Evolutionary conservation across 2,113 vertebrate genomes (phyloP), one percentile per base, ranked within the genome.

Genomic region (Microcebus tavaratra): DNA sequence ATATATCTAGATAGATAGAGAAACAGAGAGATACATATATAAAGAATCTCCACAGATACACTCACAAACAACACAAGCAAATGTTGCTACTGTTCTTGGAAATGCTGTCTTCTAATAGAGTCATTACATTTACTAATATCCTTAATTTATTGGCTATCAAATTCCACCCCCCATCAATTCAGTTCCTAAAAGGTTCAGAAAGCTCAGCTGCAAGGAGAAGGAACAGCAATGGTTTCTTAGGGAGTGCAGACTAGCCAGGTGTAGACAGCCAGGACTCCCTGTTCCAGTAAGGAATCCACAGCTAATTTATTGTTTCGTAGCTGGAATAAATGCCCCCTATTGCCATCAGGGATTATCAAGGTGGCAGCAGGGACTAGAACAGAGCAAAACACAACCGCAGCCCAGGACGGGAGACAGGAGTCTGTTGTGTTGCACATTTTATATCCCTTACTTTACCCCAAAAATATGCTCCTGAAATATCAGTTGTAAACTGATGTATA

Each of bases 131-230:
- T 84, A 57, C 91, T 91, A 63, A 90, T 73, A 42, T 36, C 81
- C 84, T 85, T 93, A 91, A 95, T 67, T 90, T 90, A 85, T 96
- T 3, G 1, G 81, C 97, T 57, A 76, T 81, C 97, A 53, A 88
- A 96, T 65, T n/a, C 92, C 88, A 96, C 67, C 39, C 92, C 61
- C 72, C 76, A 81, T 90, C 96, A 73, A 68, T 67, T 87, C 84
- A 39, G 80, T 78, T 85, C 95, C 59, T 95, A 92, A 78, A 82
- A 88, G 81, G 93, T 59, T 76, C 84, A 55, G 88, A 92, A 86
- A 78, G 90, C 88, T 61, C 57, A 31, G 94, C 90, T 50, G 84
- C 72, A 13, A 31, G 8, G 81, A 92, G 67, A 25, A 61, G n/a
- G 75, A 61, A 55, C 21, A 0, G 45, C 0, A 23, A 21, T 31